A percentile compares a stretch with the other conserved stretches of the same genome.
Conservation (phyloP, 1,140 invertebrate species). For the Pogonus chalceus region DNA sequence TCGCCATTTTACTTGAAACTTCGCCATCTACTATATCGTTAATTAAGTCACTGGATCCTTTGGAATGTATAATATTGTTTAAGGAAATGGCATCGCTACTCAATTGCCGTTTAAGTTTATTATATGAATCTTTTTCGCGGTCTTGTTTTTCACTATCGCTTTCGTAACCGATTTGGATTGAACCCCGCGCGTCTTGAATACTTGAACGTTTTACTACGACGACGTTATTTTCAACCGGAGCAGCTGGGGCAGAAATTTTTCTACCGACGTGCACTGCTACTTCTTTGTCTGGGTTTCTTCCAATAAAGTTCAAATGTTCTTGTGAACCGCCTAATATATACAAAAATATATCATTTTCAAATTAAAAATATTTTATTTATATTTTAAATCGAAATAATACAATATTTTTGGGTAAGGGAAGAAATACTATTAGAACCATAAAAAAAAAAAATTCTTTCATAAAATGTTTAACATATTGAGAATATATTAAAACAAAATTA, state of each 20-base stretch:
- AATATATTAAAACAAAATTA: too few relatives aligned
- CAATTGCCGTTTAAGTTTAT: slow-evolving; percentile 45
- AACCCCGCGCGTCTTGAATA: slow-evolving; percentile 62
- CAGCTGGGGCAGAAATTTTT: slow-evolving; percentile 46
- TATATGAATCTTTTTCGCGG: slow-evolving; percentile 42
- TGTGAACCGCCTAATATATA: slow-evolving; percentile 80
- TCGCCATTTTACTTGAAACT: slow-evolving; percentile 48
- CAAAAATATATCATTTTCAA: too few relatives aligned
- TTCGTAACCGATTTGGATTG: slow-evolving; percentile 58
- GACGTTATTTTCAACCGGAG: slow-evolving; percentile 13
- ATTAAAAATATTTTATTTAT: too few relatives aligned
- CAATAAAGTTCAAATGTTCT: slow-evolving; percentile 59
- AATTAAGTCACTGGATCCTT: slow-evolving; percentile 32
- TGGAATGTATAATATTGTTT: slow-evolving; percentile 46
- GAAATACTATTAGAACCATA: too few relatives aligned
- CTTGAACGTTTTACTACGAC: slow-evolving; percentile 48
- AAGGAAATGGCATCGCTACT: slow-evolving; percentile 43
- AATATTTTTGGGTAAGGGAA: too few relatives aligned
- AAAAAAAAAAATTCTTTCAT: too few relatives aligned
- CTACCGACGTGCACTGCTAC: slow-evolving; percentile 47
- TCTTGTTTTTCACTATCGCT: slow-evolving; percentile 48
- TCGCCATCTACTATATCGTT: slow-evolving; percentile 42
- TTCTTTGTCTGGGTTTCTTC: slow-evolving; percentile 67
- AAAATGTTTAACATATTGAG: too few relatives aligned
- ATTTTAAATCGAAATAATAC: too few relatives aligned